Evolutionary conservation across 2,888 invertebrate species (phyloP).

Genomic region (Drosophila incognita): DNA sequence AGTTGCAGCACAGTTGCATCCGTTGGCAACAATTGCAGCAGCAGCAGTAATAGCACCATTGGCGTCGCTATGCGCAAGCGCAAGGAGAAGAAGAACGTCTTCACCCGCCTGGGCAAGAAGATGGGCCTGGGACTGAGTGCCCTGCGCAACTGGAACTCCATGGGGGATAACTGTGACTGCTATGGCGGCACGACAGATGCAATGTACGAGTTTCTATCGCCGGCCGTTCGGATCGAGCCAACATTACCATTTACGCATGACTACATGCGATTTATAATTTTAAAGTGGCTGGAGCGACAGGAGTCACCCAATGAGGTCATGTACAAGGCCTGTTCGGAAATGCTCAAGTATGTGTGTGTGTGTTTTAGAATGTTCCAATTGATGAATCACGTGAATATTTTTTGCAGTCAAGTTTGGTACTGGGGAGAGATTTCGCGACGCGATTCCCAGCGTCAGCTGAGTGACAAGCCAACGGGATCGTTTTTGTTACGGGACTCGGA

Average conservation of each 20-base stretch:
- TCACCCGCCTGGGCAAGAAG: constrained; percentile 81
- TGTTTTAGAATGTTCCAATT: neutral
- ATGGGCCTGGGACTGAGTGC: constrained; percentile 79
- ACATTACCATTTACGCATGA: constrained; percentile 78
- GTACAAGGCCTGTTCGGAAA: constrained; percentile 84
- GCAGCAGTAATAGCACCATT: constrained; percentile 42
- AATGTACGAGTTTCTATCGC: constrained; percentile 80
- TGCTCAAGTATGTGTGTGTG: constrained; percentile 78
- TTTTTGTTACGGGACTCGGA: constrained; percentile 93
- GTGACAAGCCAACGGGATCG: constrained; percentile 90
- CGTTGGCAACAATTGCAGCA: constrained; percentile 23
- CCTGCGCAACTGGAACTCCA: constrained; percentile 73
- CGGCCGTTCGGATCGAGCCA: constrained; percentile 74
- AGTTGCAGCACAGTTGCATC: constrained; percentile 44
- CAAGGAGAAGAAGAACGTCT: constrained; percentile 81
- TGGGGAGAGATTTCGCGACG: constrained; percentile 92
- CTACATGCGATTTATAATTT: constrained; percentile 79
- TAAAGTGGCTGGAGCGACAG: constrained; percentile 82
- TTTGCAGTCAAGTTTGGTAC: constrained; percentile 88
- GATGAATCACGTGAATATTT: constrained; percentile 34
- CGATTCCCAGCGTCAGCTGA: constrained; percentile 90
- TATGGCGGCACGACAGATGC: constrained; percentile 79
- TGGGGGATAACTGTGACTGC: constrained; percentile 56
- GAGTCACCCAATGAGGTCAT: constrained; percentile 81
- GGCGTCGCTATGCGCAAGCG: constrained; percentile 63